Conservation (phyloP, 2,113 vertebrate genomes). For the Eira barbara region DNA sequence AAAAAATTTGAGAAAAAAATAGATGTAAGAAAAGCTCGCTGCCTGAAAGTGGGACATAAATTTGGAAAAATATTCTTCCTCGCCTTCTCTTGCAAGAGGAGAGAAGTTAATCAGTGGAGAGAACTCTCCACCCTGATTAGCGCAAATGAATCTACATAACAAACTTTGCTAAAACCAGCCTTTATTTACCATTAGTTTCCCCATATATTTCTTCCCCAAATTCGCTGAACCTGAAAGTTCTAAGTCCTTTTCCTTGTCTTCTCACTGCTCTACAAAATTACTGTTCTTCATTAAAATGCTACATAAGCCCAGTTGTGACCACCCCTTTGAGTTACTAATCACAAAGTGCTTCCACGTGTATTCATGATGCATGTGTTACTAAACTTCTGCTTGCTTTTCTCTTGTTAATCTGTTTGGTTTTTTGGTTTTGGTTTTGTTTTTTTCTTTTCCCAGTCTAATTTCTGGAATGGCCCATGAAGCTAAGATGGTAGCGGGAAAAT, state of each 20-base stretch:
- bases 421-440: not conserved
- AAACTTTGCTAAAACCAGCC: not conserved
- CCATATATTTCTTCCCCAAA: not conserved
- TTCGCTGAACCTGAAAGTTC: not conserved
- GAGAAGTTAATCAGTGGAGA: not conserved
- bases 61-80: not conserved
- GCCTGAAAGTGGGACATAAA: not conserved
- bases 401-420: not conserved
- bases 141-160: not conserved
- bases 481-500: not conserved
- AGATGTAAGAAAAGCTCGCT: not conserved
- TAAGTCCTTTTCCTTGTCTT: not conserved
- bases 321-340: not conserved
- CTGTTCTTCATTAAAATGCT: not conserved
- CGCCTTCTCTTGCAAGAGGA: not conserved
- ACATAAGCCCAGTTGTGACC: not conserved
- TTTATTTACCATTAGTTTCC: not conserved
- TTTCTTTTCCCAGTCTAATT: not conserved
- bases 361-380: not conserved
- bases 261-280: not conserved
- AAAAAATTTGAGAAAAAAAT: not conserved
- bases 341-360: not conserved
- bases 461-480: not conserved
- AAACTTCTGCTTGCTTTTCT: not conserved
- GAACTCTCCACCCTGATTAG: not conserved